Percentiles rank a stretch among this genome's conserved stretches.
These are phyloP conservation scores for Trichomycterus rosablanca DNA, from an alignment of 2,113 vertebrate species.

Conservation along the genomic window DNA sequence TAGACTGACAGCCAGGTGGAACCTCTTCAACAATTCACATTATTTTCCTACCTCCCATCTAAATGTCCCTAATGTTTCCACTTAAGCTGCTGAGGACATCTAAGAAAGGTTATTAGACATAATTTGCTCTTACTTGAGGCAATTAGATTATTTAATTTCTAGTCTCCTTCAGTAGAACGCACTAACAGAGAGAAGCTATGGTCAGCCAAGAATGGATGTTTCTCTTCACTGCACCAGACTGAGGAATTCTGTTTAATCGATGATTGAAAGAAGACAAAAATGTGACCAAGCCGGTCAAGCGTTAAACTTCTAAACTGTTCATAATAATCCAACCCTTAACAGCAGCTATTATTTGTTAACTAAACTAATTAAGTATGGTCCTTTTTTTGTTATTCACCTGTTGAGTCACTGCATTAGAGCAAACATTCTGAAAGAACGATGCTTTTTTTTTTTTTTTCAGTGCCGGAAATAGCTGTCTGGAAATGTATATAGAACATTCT, in stretches of 20 bases:
- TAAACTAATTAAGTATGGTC: slow-evolving; percentile 10
- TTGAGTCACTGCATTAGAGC: slow-evolving; percentile 7
- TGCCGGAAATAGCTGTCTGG: too few relatives aligned
- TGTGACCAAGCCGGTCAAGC: slow-evolving; percentile 37
- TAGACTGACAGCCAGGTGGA: background rate
- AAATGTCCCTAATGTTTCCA: too few relatives aligned
- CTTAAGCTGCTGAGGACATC: too few relatives aligned
- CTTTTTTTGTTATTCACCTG: too few relatives aligned
- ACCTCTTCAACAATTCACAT: background rate
- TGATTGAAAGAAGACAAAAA: slow-evolving; percentile 28
- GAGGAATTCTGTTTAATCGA: slow-evolving; percentile 1
- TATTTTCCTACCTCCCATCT: too few relatives aligned
- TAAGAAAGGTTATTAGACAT: too few relatives aligned
- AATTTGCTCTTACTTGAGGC: too few relatives aligned
- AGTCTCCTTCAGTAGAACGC: background rate
- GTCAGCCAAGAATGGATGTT: background rate
- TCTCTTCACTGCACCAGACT: background rate
- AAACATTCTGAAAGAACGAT: too few relatives aligned
- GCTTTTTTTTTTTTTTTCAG: too few relatives aligned
- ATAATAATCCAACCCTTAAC: slow-evolving; percentile 29
- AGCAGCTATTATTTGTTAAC: slow-evolving; percentile 33
- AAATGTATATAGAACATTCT: too few relatives aligned
- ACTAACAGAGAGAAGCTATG: background rate
- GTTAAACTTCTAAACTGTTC: slow-evolving; percentile 37
- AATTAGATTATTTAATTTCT: background rate